Evolutionary conservation across 1,140 invertebrate species (phyloP).

Genomic region (Leptinotarsa undecemlineata): DNA sequence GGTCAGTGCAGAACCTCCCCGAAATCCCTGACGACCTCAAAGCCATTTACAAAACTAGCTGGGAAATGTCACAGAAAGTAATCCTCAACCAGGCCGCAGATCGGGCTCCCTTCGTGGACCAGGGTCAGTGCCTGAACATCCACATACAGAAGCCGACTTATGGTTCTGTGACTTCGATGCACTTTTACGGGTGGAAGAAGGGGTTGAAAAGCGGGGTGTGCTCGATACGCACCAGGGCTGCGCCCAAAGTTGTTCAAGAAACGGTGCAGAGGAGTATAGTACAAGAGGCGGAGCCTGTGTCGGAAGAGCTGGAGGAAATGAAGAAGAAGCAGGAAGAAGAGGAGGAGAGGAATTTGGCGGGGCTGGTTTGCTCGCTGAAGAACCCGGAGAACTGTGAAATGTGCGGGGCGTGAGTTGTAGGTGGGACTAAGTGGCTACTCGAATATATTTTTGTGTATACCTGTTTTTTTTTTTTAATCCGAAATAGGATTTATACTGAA

Average conservation of each 20-base stretch:
- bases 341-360: constrained; percentile 70
- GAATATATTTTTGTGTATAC: too few relatives aligned
- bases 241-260: constrained; percentile 95
- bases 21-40: constrained; percentile 89
- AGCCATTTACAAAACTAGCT: constrained; percentile 95
- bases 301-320: constrained; percentile 35
- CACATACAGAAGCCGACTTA: constrained; percentile 94
- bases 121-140: constrained; percentile 96
- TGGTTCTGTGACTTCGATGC: constrained; percentile 94
- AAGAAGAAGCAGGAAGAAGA: constrained; percentile 43
- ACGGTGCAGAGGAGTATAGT: constrained; percentile 77
- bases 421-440: not conserved
- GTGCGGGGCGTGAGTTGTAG: constrained; percentile 64
- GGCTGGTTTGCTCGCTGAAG: constrained; percentile 83
- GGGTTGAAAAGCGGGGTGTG: constrained; percentile 99
- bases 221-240: constrained; percentile 95
- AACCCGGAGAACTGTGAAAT: constrained; percentile 91
- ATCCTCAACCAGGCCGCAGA: constrained; percentile 98
- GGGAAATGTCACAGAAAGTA: constrained; percentile 96
- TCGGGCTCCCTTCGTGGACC: constrained; percentile 96
- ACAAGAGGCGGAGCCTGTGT: not conserved
- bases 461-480: too few relatives aligned
- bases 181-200: constrained; percentile 96
- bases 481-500: too few relatives aligned
- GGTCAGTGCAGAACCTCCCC: constrained; percentile 92